Percentiles rank a stretch among this genome's conserved stretches.
Evolutionary conservation across 2,797 vertebrate species (phyloP).

Genomic region (Tachyglossus aculeatus): DNA sequence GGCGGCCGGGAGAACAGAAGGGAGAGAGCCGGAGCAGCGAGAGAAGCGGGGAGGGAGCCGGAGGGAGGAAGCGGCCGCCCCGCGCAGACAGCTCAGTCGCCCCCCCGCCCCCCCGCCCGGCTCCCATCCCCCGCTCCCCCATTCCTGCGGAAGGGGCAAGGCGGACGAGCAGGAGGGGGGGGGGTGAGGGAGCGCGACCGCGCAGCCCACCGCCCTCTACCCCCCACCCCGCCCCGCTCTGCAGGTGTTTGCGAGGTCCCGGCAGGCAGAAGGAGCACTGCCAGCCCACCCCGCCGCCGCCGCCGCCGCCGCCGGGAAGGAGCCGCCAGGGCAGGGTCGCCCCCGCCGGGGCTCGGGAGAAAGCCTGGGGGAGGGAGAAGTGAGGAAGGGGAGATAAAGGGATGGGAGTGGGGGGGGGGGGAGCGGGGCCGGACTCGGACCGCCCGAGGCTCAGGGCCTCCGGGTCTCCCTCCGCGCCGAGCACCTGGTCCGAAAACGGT

Average conservation of each 20-base stretch:
- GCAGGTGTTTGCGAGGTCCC: slow-evolving; percentile 34
- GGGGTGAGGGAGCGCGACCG: neutral
- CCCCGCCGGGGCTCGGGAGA: too few relatives aligned
- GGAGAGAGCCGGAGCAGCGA: neutral
- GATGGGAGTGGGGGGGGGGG: too few relatives aligned
- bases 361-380: neutral
- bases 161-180: neutral
- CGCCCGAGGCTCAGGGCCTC: too few relatives aligned
- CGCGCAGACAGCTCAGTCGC: neutral
- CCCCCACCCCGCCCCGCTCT: neutral
- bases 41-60: accelerated
- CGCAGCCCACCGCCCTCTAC: too few relatives aligned
- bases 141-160: neutral
- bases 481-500: too few relatives aligned
- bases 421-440: too few relatives aligned
- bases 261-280: neutral
- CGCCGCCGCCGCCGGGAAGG: neutral
- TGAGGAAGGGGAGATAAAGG: too few relatives aligned
- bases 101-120: too few relatives aligned
- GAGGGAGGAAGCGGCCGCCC: neutral
- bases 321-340: neutral
- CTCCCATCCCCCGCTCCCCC: too few relatives aligned
- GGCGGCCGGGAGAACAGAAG: neutral
- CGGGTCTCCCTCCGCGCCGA: too few relatives aligned
- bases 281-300: neutral